phyloP scores from a whole-genome alignment of 2,797 vertebrate species.

The Petrocephalus sullivani region DNA sequence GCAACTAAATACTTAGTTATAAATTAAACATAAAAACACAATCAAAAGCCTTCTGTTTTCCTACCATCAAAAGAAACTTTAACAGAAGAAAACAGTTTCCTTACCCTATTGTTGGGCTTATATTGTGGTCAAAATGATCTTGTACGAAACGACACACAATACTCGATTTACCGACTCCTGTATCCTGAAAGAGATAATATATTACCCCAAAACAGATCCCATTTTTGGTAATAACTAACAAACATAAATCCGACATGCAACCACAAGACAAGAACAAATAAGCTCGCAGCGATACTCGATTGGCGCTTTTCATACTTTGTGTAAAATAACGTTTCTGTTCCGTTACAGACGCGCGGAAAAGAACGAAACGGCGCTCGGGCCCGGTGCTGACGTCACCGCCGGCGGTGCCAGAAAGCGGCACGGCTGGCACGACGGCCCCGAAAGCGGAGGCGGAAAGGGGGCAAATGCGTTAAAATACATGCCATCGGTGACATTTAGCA shows the following conservation, averaged over 20 bases:
- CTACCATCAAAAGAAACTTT: neutral
- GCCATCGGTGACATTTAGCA: neutral
- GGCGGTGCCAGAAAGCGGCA: slow-evolving; percentile 16
- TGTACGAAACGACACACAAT: slow-evolving; percentile 96
- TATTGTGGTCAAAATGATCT: slow-evolving; percentile 97
- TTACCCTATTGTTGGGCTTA: slow-evolving; percentile 96
- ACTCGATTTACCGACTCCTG: slow-evolving; percentile 95
- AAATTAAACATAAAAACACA: neutral
- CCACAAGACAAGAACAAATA: neutral
- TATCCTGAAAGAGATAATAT: slow-evolving; percentile 70
- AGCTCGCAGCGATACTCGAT: neutral
- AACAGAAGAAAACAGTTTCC: slow-evolving; percentile 38
- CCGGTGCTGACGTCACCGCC: slow-evolving; percentile 48
- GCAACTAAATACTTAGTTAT: neutral
- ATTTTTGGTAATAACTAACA: neutral
- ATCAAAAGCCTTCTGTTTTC: neutral
- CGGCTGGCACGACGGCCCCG: slow-evolving; percentile 23
- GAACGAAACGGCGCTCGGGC: slow-evolving; percentile 29
- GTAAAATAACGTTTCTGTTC: slow-evolving; percentile 33
- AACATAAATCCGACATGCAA: neutral
- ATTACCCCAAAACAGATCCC: neutral
- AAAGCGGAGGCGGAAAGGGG: neutral
- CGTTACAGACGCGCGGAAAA: neutral
- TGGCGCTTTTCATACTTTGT: slow-evolving; percentile 24
- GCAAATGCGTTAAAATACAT: neutral